Conservation (phyloP, 2,888 invertebrate genomes). For the Malacosoma neustria region DNA sequence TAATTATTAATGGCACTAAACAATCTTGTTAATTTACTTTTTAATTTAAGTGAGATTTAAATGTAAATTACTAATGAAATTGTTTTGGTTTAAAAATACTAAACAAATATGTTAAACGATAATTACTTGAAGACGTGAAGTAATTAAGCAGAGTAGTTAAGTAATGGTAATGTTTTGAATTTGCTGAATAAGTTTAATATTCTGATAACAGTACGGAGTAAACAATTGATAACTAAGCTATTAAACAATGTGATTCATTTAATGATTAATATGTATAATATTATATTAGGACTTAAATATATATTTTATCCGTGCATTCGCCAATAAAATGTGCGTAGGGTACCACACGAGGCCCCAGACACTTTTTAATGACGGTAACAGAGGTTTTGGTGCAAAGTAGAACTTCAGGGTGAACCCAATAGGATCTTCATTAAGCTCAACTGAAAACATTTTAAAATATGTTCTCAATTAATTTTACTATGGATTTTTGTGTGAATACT, state of each 20-base stretch:
- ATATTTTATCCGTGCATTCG: no score
- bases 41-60: neutral
- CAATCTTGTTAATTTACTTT: slow-evolving; percentile 15
- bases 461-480: neutral
- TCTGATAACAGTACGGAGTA: neutral
- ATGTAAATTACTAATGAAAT: neutral
- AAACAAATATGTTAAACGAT: neutral
- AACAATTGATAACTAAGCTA: no score
- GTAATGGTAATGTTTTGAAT: slow-evolving; percentile 1
- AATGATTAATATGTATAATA: no score
- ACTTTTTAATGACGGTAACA: no score
- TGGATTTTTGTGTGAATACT: neutral
- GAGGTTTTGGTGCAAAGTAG: slow-evolving; percentile 92
- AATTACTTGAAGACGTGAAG: neutral
- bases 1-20: slow-evolving; percentile 18
- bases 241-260: no score
- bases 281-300: no score
- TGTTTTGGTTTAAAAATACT: neutral
- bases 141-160: slow-evolving; percentile 1
- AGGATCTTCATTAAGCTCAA: slow-evolving; percentile 66
- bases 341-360: no score
- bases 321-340: no score
- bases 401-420: slow-evolving; percentile 85
- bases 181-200: neutral
- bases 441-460: slow-evolving; percentile 22